Evolutionary conservation across 2,797 vertebrate genomes (phyloP).

Genomic region (Epinephelus awoara): DNA sequence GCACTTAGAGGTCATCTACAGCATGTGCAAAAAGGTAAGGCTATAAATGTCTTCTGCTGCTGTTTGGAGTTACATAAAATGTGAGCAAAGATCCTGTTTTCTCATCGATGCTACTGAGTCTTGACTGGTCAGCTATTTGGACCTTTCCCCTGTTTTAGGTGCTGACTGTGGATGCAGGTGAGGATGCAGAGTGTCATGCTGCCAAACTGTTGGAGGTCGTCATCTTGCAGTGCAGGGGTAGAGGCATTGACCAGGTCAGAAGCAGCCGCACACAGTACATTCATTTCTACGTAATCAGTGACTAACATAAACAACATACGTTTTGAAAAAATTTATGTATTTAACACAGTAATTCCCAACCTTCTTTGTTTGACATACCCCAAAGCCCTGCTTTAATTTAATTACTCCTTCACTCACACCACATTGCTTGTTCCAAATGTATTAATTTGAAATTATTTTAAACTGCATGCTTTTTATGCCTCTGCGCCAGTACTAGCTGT

Average conservation of each 20-base stretch:
- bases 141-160: slow-evolving; percentile 83
- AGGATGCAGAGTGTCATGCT: slow-evolving; percentile 97
- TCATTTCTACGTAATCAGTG: not conserved
- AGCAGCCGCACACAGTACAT: not conserved
- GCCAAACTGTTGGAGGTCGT: slow-evolving; percentile 97
- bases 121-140: not conserved
- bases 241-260: slow-evolving; percentile 96
- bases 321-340: not conserved
- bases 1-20: slow-evolving; percentile 96
- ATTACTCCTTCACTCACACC: too few relatives aligned
- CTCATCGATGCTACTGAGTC: not conserved
- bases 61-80: not conserved
- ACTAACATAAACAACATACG: too few relatives aligned
- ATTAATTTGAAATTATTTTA: too few relatives aligned
- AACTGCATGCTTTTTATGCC: too few relatives aligned
- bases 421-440: too few relatives aligned
- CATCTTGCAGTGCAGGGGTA: slow-evolving; percentile 95
- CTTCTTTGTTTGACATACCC: too few relatives aligned
- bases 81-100: not conserved
- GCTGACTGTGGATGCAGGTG: slow-evolving; percentile 92
- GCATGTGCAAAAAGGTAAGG: slow-evolving; percentile 98
- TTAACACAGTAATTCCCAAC: not conserved
- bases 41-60: not conserved
- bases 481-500: too few relatives aligned
- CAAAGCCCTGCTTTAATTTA: too few relatives aligned